Percentiles rank a stretch among this genome's conserved stretches.
Conservation (phyloP, 2,113 vertebrate species). For the Hepsetus odoe region DNA sequence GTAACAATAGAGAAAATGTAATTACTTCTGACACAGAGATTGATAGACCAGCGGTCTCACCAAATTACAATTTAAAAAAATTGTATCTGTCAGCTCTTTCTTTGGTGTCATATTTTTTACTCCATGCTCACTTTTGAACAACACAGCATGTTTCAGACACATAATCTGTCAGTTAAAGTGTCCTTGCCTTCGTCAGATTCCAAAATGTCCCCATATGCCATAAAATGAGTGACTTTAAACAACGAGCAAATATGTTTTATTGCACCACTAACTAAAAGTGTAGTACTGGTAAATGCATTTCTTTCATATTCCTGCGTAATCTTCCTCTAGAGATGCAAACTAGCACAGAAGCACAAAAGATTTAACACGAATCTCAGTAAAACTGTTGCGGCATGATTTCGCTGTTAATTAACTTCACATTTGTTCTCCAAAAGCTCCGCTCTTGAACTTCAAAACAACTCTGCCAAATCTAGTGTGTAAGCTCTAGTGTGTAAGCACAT, state of each 20-base stretch:
- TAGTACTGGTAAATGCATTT: background rate
- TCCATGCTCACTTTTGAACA: slow-evolving; percentile 33
- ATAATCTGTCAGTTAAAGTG: slow-evolving; percentile 63
- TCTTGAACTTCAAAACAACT: background rate
- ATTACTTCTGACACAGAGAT: slow-evolving; percentile 74
- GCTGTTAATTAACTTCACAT: slow-evolving; percentile 8
- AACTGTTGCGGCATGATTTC: background rate
- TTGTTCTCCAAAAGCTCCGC: background rate
- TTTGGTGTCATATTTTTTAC: slow-evolving; percentile 50
- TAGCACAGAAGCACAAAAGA: background rate
- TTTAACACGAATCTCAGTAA: background rate
- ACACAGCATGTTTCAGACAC: slow-evolving; percentile 61
- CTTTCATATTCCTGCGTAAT: slow-evolving; percentile 14
- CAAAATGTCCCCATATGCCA: slow-evolving; percentile 60
- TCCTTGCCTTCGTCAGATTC: slow-evolving; percentile 58
- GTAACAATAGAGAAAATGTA: slow-evolving; percentile 67
- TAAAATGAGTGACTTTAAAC: slow-evolving; percentile 44
- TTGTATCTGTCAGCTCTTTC: slow-evolving; percentile 71
- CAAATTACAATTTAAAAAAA: slow-evolving; percentile 70
- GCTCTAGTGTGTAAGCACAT: background rate
- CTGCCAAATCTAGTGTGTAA: background rate
- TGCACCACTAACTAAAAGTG: background rate
- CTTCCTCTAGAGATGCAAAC: background rate
- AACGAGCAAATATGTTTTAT: slow-evolving; percentile 40
- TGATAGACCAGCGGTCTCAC: slow-evolving; percentile 69